phyloP scores from a whole-genome alignment of 1,140 invertebrate species.

The Ceratina calcarata region DNA sequence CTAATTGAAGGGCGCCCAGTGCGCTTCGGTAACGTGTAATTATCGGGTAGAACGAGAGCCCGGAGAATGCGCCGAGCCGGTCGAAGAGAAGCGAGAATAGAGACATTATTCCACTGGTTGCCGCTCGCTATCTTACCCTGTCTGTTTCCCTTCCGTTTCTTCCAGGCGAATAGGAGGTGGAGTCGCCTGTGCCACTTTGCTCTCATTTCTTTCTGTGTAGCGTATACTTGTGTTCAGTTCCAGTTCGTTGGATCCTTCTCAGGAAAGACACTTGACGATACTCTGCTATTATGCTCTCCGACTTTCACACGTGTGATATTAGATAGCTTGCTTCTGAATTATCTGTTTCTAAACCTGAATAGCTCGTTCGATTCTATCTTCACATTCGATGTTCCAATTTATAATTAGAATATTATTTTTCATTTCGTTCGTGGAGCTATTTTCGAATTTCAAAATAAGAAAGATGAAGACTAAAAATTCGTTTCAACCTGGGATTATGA shows the following conservation, averaged over 20 bases:
- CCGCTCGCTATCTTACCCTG: slow-evolving; percentile 58
- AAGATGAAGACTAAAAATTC: too few relatives aligned
- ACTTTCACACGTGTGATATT: background rate
- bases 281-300: too few relatives aligned
- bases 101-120: slow-evolving; percentile 70
- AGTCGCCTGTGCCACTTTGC: slow-evolving; percentile 27
- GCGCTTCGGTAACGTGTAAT: slow-evolving; percentile 69
- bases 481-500: too few relatives aligned
- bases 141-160: slow-evolving; percentile 54
- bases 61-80: slow-evolving; percentile 62
- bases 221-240: slow-evolving; percentile 3
- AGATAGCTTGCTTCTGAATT: background rate
- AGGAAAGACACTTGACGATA: slow-evolving; percentile 1
- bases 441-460: too few relatives aligned
- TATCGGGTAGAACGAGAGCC: slow-evolving; percentile 69
- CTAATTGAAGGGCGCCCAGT: slow-evolving; percentile 71
- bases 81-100: slow-evolving; percentile 63
- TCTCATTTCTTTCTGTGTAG: background rate
- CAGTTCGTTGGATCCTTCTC: slow-evolving; percentile 8
- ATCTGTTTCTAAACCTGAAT: background rate
- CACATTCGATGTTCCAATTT: background rate
- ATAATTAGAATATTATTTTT: background rate
- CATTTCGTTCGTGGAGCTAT: too few relatives aligned
- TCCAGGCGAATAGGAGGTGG: slow-evolving; percentile 25
- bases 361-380: background rate